Conservation (phyloP, 2,797 vertebrate genomes). For the Valencia hispanica region DNA sequence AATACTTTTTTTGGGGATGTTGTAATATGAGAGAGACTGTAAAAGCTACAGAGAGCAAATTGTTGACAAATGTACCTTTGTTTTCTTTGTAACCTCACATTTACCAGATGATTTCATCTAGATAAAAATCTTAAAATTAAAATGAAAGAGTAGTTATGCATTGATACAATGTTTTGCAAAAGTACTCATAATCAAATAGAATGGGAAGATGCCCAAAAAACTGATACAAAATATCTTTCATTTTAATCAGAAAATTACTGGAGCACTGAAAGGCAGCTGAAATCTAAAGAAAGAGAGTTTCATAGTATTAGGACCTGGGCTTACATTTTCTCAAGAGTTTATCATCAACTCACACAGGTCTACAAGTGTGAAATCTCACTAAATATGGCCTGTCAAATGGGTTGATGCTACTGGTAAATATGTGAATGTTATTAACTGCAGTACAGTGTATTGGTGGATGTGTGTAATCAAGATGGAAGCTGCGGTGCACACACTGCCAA, state of each 20-base stretch:
- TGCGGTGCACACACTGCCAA: constrained; percentile 14
- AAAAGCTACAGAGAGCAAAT: no score
- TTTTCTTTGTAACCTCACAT: not conserved
- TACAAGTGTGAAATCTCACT: not conserved
- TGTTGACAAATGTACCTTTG: not conserved
- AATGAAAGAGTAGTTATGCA: not conserved
- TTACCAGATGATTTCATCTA: not conserved
- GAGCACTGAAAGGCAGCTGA: not conserved
- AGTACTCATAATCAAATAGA: not conserved
- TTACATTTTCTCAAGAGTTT: not conserved
- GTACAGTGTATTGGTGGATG: constrained; percentile 32
- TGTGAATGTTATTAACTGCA: constrained; percentile 39
- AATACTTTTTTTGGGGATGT: not conserved
- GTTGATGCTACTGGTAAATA: constrained; percentile 17
- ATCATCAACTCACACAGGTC: not conserved
- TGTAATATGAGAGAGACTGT: constrained; percentile 6
- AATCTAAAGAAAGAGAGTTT: not conserved
- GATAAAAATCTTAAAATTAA: not conserved
- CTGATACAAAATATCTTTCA: not conserved
- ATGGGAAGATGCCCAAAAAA: not conserved
- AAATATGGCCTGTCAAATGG: not conserved
- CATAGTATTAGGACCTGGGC: not conserved
- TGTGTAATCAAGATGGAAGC: constrained; percentile 66
- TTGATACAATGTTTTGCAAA: not conserved
- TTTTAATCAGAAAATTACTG: not conserved